A percentile compares a stretch with the other conserved stretches of the same genome.
These are phyloP conservation scores for Ischnus inquisitorius DNA, from an alignment of 2,888 invertebrate genomes.

Conservation along the genomic window DNA sequence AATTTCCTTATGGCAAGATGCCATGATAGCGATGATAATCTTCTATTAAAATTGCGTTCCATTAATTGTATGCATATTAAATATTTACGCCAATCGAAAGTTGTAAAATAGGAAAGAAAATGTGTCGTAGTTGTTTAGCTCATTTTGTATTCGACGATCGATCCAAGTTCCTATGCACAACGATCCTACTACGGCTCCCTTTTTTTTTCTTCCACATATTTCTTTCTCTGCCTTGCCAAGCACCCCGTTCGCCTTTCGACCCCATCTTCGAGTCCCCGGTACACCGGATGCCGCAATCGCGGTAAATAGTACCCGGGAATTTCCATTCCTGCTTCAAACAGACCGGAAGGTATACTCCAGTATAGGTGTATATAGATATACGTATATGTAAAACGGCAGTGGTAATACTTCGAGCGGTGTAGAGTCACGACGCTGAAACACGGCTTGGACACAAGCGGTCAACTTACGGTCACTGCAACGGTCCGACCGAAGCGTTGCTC, in stretches of 20 bases:
- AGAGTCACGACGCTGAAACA: slow-evolving; percentile 54
- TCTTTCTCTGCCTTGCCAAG: background rate
- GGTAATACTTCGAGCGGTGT: slow-evolving; percentile 32
- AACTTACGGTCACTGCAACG: slow-evolving; percentile 33
- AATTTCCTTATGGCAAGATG: no score
- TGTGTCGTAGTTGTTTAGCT: background rate
- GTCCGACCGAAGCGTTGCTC: slow-evolving; percentile 52
- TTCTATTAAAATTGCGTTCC: no score
- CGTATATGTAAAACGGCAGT: background rate
- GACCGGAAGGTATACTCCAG: slow-evolving; percentile 19
- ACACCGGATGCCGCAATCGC: slow-evolving; percentile 31
- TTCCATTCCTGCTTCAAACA: slow-evolving; percentile 48
- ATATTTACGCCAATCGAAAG: background rate
- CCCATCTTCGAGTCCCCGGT: slow-evolving; percentile 16
- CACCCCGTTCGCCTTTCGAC: background rate
- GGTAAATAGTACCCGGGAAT: slow-evolving; percentile 48
- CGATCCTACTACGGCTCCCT: background rate
- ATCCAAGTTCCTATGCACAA: slow-evolving; percentile 14
- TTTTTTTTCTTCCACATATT: background rate
- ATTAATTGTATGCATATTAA: no score
- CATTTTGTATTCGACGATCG: background rate
- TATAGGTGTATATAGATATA: slow-evolving; percentile 3
- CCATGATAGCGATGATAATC: no score
- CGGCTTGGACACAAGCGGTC: slow-evolving; percentile 39
- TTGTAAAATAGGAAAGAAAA: background rate